phyloP scores from a whole-genome alignment of 2,797 vertebrate genomes.

The Hoplostethus mediterraneus region DNA sequence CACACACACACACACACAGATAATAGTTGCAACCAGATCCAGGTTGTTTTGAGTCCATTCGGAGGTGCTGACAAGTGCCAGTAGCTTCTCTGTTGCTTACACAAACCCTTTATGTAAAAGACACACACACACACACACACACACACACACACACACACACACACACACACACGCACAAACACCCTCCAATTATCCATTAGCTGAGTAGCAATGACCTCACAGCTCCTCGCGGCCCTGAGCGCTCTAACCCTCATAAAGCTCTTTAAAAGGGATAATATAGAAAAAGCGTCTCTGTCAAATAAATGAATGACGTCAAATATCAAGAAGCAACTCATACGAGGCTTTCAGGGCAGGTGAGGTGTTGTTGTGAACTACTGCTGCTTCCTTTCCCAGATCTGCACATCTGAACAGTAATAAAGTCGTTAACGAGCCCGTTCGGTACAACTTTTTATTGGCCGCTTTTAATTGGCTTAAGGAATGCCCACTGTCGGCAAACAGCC shows the following conservation, averaged over 20 bases:
- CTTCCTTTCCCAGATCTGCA: conserved; percentile 17
- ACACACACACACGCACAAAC: background rate
- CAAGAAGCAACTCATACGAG: conserved; percentile 1
- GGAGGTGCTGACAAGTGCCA: background rate
- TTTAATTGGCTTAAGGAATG: conserved; percentile 11
- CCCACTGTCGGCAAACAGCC: conserved; percentile 7
- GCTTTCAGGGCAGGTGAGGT: conserved; percentile 22
- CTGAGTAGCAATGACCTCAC: conserved; percentile 36
- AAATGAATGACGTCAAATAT: conserved; percentile 1
- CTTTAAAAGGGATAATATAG: conserved; percentile 28
- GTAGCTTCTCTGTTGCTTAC: conserved; percentile 1
- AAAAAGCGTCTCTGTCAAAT: conserved; percentile 14
- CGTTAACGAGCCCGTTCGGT: conserved; percentile 8
- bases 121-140: conserved; percentile 12
- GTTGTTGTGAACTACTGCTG: conserved; percentile 18
- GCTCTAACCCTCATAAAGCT: conserved; percentile 41
- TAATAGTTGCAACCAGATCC: conserved; percentile 1
- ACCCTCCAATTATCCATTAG: conserved; percentile 6
- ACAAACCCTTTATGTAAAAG: conserved; percentile 7
- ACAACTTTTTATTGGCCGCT: conserved; percentile 7
- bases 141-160: conserved; percentile 7
- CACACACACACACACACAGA: too few relatives aligned
- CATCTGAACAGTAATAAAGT: conserved; percentile 18
- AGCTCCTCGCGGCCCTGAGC: conserved; percentile 11
- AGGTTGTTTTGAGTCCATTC: conserved; percentile 15